Percentiles rank a stretch among this genome's conserved stretches.
These are phyloP conservation scores for Poecilia picta DNA, from an alignment of 2,797 vertebrate genomes.

Conservation along the genomic window DNA sequence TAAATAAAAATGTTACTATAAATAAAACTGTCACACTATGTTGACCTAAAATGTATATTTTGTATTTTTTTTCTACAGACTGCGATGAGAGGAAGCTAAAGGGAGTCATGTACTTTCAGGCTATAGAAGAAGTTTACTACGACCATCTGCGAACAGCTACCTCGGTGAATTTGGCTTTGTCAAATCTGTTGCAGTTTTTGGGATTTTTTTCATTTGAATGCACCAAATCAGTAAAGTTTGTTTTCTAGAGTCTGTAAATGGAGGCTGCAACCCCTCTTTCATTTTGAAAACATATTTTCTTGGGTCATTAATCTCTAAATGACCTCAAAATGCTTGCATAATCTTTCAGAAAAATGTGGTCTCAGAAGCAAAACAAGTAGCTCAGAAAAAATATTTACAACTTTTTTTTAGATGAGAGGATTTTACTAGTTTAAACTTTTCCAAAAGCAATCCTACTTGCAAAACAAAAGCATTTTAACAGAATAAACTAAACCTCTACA, in stretches of 20 bases:
- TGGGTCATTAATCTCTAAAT: fast-evolving
- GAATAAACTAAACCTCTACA: not conserved
- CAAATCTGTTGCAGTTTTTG: not conserved
- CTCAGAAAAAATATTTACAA: not conserved
- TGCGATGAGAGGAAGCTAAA: conserved; percentile 90
- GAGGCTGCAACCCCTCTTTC: not conserved
- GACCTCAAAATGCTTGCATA: not conserved
- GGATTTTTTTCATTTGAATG: not conserved
- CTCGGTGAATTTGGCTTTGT: conserved; percentile 76
- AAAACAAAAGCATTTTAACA: not conserved
- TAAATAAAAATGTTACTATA: not conserved
- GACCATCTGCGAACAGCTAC: conserved; percentile 88
- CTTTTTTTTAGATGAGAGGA: not conserved
- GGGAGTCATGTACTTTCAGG: conserved; percentile 93
- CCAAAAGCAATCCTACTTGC: not conserved
- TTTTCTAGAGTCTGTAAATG: not conserved
- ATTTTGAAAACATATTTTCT: not conserved
- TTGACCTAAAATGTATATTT: not conserved
- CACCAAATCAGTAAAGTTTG: not conserved
- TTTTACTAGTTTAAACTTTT: conserved; percentile 10
- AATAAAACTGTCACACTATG: not conserved
- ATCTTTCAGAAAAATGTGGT: not conserved
- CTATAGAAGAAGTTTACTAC: conserved; percentile 91
- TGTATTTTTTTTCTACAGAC: conserved; percentile 67
- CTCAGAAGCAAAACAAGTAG: not conserved